phyloP scores from a whole-genome alignment of 2,888 invertebrate genomes.

The Epistrophe grossulariae region DNA sequence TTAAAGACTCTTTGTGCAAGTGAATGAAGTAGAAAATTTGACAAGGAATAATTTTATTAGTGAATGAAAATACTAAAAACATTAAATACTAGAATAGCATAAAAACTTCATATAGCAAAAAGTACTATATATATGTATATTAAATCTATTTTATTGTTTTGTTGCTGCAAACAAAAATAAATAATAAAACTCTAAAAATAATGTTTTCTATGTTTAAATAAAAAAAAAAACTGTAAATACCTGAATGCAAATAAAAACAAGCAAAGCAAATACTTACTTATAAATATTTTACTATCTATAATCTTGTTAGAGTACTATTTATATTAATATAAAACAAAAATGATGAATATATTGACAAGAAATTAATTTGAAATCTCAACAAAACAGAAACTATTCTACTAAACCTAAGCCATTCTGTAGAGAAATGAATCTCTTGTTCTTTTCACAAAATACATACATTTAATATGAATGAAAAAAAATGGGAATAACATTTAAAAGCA shows the following conservation, averaged over 20 bases:
- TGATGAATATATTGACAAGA: slow-evolving; percentile 47
- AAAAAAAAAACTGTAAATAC: slow-evolving; percentile 58
- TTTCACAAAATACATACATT: slow-evolving; percentile 60
- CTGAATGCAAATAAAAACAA: slow-evolving; percentile 47
- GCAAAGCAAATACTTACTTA: slow-evolving; percentile 44
- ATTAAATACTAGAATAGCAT: slow-evolving; percentile 37
- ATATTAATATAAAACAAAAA: slow-evolving; percentile 36
- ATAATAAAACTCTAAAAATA: slow-evolving; percentile 16
- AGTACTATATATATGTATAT: too few species aligned
- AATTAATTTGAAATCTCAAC: slow-evolving; percentile 44
- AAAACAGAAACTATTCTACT: slow-evolving; percentile 46
- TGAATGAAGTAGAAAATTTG: slow-evolving; percentile 53
- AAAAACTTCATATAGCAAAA: slow-evolving; percentile 55
- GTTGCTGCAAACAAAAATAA: slow-evolving; percentile 39
- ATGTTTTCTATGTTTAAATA: slow-evolving; percentile 35
- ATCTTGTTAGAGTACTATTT: slow-evolving; percentile 70
- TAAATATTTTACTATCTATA: slow-evolving; percentile 65
- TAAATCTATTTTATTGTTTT: slow-evolving; percentile 38
- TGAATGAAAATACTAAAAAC: slow-evolving; percentile 30
- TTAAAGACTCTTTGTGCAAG: slow-evolving; percentile 31
- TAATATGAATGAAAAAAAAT: slow-evolving; percentile 51
- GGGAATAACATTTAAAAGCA: slow-evolving; percentile 58
- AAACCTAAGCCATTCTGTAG: slow-evolving; percentile 42
- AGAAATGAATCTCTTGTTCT: slow-evolving; percentile 61
- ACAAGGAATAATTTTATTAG: slow-evolving; percentile 61